Evolutionary conservation across 2,113 vertebrate species (phyloP), one percentile per base, ranked within the genome.

Genomic region (Paraplagusia blochii): DNA sequence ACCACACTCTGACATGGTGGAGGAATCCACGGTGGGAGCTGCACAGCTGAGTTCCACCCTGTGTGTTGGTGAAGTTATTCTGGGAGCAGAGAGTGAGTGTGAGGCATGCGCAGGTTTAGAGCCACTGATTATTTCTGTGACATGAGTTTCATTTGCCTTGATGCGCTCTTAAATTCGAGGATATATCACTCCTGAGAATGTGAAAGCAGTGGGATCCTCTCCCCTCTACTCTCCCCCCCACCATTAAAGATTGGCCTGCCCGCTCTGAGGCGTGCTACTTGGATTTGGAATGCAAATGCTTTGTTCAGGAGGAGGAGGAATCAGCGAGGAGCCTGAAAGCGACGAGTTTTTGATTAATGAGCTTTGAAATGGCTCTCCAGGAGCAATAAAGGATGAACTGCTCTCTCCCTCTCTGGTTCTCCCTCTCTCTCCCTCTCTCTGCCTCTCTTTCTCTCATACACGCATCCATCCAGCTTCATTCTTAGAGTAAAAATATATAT

Each of bases 271-370:
- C 89, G 87, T 88, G 89, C 89, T 90, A 86, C 87, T 87, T 88
- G 85, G 87, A 89, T 90, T 87, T 85, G 86, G 85, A 89, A 90
- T 90, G 88, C 87, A 89, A 91, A 93, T 90, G 86, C 90, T 90
- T 90, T 91, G 86, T 88, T 92, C 91, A 88, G 72, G 88, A 89
- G 87, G 78, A 92, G 86, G 85, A 77, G 90, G 89, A 90, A 91
- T 93, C 85, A 90, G 88, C 88, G 82, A 78, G 87, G 87, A 92
- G 89, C 78, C 87, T 91, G 89, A 92, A 93, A 92, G 90, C 83
- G 76, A 87, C 68, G 87, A 90, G 85, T 92, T 93, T 92, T 92
- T 96, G 93, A 95, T 94, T 95, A 92, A 95, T 92, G 90, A 88
- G 85, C 87, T 93, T 94, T 93, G 92, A 94, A 95, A 94, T 90